Percentiles rank a stretch among this genome's conserved stretches.
phyloP scores from a whole-genome alignment of 2,113 vertebrate genomes.

The Sigmodon hispidus region DNA sequence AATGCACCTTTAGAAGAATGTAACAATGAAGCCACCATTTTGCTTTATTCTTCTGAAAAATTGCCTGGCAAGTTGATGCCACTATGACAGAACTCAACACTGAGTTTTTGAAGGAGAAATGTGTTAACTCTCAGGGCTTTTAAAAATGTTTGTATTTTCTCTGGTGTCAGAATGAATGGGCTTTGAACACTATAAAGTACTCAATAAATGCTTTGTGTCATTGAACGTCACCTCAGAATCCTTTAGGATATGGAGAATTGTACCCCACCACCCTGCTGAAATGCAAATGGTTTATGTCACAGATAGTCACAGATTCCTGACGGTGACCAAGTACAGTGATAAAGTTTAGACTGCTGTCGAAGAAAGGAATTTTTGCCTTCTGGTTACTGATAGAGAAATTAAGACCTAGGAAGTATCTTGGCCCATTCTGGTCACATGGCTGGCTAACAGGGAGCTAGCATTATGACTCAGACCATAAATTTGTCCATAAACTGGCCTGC shows the following conservation, averaged over 20 bases:
- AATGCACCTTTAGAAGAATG: neutral
- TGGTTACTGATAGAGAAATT: neutral
- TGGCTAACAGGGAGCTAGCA: neutral
- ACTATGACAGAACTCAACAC: neutral
- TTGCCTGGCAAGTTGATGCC: neutral
- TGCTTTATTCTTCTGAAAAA: neutral
- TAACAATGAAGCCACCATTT: neutral
- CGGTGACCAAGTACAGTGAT: neutral
- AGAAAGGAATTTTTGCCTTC: neutral
- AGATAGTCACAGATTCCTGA: neutral
- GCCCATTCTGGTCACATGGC: neutral
- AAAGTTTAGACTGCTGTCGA: neutral
- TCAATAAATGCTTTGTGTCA: too few species aligned
- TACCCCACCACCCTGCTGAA: too few species aligned
- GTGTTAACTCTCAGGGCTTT: neutral
- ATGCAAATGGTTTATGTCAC: rapidly evolving
- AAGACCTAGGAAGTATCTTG: neutral
- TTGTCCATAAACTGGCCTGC: neutral
- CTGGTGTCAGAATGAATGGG: neutral
- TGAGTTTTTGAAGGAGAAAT: neutral
- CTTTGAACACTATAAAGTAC: neutral
- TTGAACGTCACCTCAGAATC: neutral
- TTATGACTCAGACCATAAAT: neutral
- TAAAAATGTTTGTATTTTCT: neutral
- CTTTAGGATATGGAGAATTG: neutral